Evolutionary conservation across 2,113 vertebrate species (phyloP), one percentile per base, ranked within the genome.

Genomic region (Rhizomys pruinosus): DNA sequence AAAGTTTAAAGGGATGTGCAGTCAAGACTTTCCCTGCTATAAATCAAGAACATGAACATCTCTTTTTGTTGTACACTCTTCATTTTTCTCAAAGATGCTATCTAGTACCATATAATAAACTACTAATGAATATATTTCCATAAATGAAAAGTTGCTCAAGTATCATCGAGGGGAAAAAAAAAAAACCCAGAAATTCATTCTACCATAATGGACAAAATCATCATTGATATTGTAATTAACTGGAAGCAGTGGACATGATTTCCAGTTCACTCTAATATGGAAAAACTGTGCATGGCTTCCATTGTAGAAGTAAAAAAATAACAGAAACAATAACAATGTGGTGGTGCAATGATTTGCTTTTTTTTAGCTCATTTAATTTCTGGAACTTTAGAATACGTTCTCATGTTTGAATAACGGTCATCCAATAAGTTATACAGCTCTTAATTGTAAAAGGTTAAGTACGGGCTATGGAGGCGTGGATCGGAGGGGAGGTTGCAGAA

Each of bases 121-220:
- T 34, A 76, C 7, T 42, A 27, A 55, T 79, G 78, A 87, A 91
- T 29, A 86, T 64, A 63, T 85, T n/a, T 73, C 22, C 55, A 16
- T 68, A 42, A 84, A 71, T 69, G n/a, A n/a, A 77, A 94, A 66
- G 44, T 4, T 91, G 25, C 10, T 79, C 66, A 80, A n/a, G 4
- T n/a, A 55, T 47, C 10, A 80, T 59, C 59, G 44, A 71, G 5
- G 32, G n/a, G n/a, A n/a, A n/a, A n/a, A n/a, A n/a, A n/a, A n/a
- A n/a, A 13, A 64, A 78, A 69, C 23, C 7, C 39, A 42, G 73
- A 61, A 82, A 69, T 42, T 79, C 44, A 87, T 52, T 55, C 11
- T 84, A 37, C 37, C 39, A n/a, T 27, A 89, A 89, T n/a, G 10
- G 23, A 34, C 37, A 68, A 88, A 94, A 73, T 66, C 93, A 86